Percentiles rank a stretch among this genome's conserved stretches.
Evolutionary conservation across 2,113 vertebrate genomes (phyloP).

Genomic region (Thunnus maccoyii): DNA sequence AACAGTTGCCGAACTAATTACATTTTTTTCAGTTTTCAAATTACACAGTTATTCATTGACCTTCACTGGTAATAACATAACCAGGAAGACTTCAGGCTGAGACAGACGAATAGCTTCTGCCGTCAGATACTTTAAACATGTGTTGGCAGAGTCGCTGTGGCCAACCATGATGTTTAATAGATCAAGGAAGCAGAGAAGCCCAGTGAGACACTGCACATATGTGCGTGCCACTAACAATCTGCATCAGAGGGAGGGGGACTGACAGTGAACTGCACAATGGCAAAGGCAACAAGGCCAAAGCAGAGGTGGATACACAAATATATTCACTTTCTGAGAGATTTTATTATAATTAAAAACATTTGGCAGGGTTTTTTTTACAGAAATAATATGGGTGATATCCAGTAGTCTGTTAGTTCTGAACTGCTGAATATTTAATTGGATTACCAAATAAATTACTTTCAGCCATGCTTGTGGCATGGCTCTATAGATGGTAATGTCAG

Average conservation of each 20-base stretch:
- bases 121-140: background rate
- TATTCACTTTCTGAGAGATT: constrained; percentile 12
- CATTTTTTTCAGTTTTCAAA: no score
- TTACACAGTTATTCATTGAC: background rate
- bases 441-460: background rate
- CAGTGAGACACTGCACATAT: constrained; percentile 39
- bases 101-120: constrained; percentile 5
- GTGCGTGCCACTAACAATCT: constrained; percentile 39
- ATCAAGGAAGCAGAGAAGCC: constrained; percentile 45
- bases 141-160: constrained; percentile 20
- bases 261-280: constrained; percentile 17
- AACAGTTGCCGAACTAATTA: background rate
- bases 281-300: constrained; percentile 30
- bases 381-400: background rate
- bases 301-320: constrained; percentile 3
- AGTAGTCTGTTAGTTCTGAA: constrained; percentile 1
- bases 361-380: background rate
- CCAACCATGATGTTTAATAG: constrained; percentile 47
- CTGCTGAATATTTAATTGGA: constrained; percentile 8
- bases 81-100: background rate
- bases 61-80: background rate
- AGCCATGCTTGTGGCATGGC: background rate
- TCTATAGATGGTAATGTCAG: background rate
- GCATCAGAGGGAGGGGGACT: background rate
- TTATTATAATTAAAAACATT: constrained; percentile 11